Base-by-base conservation (phyloP, 2,113 vertebrate genomes). In the Alces alces region DNA sequence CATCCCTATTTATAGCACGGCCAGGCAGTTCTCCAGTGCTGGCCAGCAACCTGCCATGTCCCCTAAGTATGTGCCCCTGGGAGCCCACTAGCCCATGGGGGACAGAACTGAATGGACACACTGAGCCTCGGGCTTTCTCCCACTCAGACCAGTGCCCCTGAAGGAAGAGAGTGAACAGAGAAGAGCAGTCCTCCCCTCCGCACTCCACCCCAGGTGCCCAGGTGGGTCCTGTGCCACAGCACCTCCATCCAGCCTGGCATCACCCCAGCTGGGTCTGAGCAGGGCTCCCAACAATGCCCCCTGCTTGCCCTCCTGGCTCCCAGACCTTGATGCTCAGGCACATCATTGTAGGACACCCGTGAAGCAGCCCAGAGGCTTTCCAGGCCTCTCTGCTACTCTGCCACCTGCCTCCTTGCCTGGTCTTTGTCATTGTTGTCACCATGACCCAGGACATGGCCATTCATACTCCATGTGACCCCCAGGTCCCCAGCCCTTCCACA, bases 131-230 rank as follows among this genome's bases (percentile, higher is more conserved):
- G 25, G 14, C 4, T 30, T 30, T 54, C 19, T 60, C 14, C 25
- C 12, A 0, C 2, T 8, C 17, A 43, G 47, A 88, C 21, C 33
- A 66, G 30, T 9, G 25, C 76, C n/a, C 78, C 3, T 10, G 5
- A 3, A 33, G 85, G 54, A 76, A 7, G n/a, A 54, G 2, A 1
- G 30, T 39, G 70, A 17, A 17, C 3, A 52, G 27, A 30, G 4
- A 60, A 36, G 3, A 12, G 10, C 7, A 7, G 27, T 70, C 28
- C 39, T 30, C 39, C n/a, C 16, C 21, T n/a, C 23, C 25, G 52
- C 10, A 25, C 61, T n/a, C 10, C 10, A 2, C 7, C 17, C 8
- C 3, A 0, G 1, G 30, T n/a, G 28, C 0, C 2, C 8, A 43
- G 5, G 30, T 60, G n/a, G 50, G 12, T 21, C 33, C 21, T 57